Conservation (phyloP, 2,888 invertebrate species). For the Gnatocerus cornutus region DNA sequence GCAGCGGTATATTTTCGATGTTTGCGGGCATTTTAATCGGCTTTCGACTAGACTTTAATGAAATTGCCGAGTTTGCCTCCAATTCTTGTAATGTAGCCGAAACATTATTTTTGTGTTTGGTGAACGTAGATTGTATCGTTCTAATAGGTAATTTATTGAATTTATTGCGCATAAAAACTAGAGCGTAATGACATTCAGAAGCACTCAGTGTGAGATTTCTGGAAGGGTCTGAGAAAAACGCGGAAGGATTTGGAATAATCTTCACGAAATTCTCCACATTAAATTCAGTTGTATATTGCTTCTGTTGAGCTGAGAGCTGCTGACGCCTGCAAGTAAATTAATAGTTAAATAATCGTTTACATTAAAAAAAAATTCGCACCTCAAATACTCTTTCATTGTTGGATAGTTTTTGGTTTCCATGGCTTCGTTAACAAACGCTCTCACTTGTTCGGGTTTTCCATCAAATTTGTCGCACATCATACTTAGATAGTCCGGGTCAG, state of each 20-base stretch:
- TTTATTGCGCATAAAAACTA: slow-evolving; percentile 53
- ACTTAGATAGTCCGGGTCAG: slow-evolving; percentile 62
- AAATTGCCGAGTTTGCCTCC: background rate
- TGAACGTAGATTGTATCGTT: slow-evolving; percentile 28
- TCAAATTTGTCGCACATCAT: slow-evolving; percentile 55
- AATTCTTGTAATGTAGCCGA: slow-evolving; percentile 7
- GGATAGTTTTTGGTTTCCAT: slow-evolving; percentile 61
- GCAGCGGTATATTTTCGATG: slow-evolving; percentile 62
- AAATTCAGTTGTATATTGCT: slow-evolving; percentile 70
- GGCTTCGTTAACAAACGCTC: slow-evolving; percentile 56
- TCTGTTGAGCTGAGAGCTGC: slow-evolving; percentile 66
- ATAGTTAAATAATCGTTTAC: too few species aligned
- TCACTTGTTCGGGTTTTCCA: slow-evolving; percentile 55
- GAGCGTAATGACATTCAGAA: slow-evolving; percentile 44
- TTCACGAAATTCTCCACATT: slow-evolving; percentile 69
- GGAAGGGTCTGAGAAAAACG: slow-evolving; percentile 56
- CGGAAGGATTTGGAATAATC: slow-evolving; percentile 70
- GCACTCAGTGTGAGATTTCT: slow-evolving; percentile 39
- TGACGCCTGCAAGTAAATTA: slow-evolving; percentile 58
- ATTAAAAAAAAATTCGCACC: too few species aligned
- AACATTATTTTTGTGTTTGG: slow-evolving; percentile 12
- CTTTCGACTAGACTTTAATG: slow-evolving; percentile 14
- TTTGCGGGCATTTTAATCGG: slow-evolving; percentile 38
- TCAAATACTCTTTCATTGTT: slow-evolving; percentile 59
- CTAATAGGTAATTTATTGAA: slow-evolving; percentile 52